Conservation (phyloP, 2,797 vertebrate species). For the Lacerta agilis region DNA sequence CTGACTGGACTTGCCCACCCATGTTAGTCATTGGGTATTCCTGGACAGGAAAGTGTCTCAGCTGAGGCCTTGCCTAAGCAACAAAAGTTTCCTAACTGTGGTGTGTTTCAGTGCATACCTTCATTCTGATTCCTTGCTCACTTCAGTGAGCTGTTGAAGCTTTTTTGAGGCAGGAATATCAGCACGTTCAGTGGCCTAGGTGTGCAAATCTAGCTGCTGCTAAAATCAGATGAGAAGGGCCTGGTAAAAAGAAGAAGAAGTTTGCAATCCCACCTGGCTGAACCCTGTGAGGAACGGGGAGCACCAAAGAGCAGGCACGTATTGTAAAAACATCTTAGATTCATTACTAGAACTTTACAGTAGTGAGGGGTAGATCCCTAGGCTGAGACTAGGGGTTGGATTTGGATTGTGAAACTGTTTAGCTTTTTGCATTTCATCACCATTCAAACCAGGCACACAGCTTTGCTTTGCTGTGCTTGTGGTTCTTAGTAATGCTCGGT, state of each 20-base stretch:
- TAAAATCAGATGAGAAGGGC: not conserved
- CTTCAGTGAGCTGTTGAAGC: not conserved
- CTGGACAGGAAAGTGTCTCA: not conserved
- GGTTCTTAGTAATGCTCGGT: not conserved
- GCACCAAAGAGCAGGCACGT: not conserved
- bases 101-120: not conserved
- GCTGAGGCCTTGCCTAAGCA: not conserved
- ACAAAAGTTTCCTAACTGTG: too few species aligned
- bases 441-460: not conserved
- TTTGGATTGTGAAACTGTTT: not conserved
- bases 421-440: not conserved
- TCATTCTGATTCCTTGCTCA: not conserved
- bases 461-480: not conserved
- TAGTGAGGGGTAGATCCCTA: not conserved
- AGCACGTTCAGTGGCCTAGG: not conserved
- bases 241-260: not conserved
- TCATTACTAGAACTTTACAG: not conserved
- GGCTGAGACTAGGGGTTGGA: not conserved
- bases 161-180: not conserved
- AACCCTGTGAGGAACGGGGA: not conserved
- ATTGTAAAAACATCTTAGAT: not conserved
- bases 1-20: not conserved
- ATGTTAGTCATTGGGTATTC: not conserved
- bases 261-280: not conserved
- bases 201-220: not conserved